Evolutionary conservation across 2,113 vertebrate species (phyloP).

Genomic region (Lycaon pictus): DNA sequence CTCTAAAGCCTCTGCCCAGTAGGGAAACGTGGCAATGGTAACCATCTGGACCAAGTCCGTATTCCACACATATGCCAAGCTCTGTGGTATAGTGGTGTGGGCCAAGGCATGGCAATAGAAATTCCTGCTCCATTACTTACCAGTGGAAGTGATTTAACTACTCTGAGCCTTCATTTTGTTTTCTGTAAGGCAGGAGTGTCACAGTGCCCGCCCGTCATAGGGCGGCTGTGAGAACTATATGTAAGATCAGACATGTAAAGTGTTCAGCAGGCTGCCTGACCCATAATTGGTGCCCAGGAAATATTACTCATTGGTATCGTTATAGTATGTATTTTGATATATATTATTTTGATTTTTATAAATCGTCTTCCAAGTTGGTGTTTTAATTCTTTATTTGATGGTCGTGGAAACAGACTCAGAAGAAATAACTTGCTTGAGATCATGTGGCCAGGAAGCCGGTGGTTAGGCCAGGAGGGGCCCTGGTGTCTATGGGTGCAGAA

Average conservation of each 20-base stretch:
- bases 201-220: neutral
- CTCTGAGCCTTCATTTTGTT: neutral
- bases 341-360: neutral
- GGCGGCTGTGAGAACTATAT: neutral
- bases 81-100: neutral
- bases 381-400: slow-evolving; percentile 47
- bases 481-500: neutral
- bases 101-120: neutral
- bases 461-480: neutral
- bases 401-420: neutral
- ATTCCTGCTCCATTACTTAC: neutral
- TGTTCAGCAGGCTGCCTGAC: neutral
- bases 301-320: neutral
- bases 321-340: neutral
- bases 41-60: neutral
- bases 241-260: neutral
- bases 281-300: neutral
- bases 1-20: neutral
- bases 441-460: neutral
- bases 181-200: neutral
- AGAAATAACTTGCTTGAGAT: neutral
- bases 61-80: neutral
- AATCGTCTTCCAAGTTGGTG: neutral
- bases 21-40: neutral
- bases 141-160: neutral